phyloP scores from a whole-genome alignment of 2,797 vertebrate species.

The Pygocentrus nattereri region DNA sequence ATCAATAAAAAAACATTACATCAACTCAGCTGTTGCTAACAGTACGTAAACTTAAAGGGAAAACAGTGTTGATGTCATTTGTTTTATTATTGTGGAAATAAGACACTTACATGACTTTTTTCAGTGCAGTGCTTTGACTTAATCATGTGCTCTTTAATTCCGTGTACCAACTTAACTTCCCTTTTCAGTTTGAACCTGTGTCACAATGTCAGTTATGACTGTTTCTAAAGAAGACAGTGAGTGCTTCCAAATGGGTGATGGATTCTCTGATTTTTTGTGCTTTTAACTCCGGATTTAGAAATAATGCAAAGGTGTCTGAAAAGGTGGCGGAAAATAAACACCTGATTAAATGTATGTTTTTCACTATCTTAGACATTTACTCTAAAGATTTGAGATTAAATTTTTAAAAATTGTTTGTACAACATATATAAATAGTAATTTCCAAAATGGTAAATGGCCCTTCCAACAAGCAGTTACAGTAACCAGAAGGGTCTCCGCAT shows the following conservation, averaged over 20 bases:
- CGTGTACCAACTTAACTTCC: slow-evolving; percentile 1
- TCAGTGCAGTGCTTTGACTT: background rate
- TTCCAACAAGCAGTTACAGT: no score
- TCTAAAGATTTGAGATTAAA: no score
- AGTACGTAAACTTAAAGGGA: background rate
- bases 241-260: background rate
- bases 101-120: background rate
- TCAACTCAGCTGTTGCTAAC: background rate
- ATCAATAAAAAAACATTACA: background rate
- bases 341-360: no score
- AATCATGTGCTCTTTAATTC: background rate
- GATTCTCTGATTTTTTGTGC: no score
- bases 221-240: background rate
- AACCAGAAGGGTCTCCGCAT: no score
- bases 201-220: background rate
- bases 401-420: no score
- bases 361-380: no score
- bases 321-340: no score
- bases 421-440: no score
- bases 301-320: no score
- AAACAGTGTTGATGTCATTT: background rate
- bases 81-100: background rate
- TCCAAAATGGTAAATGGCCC: no score
- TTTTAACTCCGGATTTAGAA: no score
- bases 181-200: background rate